Conservation (phyloP, 2,113 vertebrate genomes). For the Garra rufa region DNA sequence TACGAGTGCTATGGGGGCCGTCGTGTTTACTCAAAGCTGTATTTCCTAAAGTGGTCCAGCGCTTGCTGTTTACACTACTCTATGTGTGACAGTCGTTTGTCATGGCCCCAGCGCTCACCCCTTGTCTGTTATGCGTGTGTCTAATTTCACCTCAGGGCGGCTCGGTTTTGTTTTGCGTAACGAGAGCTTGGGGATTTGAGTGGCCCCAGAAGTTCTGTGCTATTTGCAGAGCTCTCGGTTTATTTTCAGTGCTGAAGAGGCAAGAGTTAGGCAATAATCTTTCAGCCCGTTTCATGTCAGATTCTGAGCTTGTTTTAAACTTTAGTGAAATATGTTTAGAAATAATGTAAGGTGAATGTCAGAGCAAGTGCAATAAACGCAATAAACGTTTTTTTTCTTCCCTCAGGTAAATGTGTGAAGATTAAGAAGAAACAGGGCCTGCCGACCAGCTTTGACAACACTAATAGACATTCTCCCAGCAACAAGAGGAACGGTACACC, state of each 20-base stretch:
- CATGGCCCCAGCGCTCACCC: constrained; percentile 34
- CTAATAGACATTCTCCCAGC: constrained; percentile 76
- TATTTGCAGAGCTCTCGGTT: constrained; percentile 54
- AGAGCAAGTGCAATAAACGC: no score
- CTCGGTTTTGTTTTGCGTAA: constrained; percentile 63
- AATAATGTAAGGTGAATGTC: no score
- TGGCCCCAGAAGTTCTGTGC: constrained; percentile 42
- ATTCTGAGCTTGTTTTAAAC: neutral
- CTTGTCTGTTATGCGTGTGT: constrained; percentile 29
- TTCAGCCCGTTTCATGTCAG: constrained; percentile 30
- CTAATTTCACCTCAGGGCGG: constrained; percentile 42
- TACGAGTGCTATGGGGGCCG: constrained; percentile 32
- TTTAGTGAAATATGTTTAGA: neutral
- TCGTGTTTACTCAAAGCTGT: constrained; percentile 43
- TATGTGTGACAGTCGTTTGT: constrained; percentile 44
- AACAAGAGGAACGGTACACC: constrained; percentile 70
- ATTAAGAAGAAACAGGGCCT: constrained; percentile 71
- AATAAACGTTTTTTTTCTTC: neutral
- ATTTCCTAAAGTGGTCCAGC: constrained; percentile 25
- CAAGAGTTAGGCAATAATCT: constrained; percentile 57
- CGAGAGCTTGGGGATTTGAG: constrained; percentile 58
- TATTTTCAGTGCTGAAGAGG: constrained; percentile 53
- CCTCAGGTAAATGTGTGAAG: constrained; percentile 75
- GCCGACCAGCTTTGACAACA: constrained; percentile 62
- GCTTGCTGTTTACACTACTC: constrained; percentile 43